A percentile compares a stretch with the other conserved stretches of the same genome.
Evolutionary conservation across 2,113 vertebrate species (phyloP).

Genomic region (Pelmatolapia mariae): DNA sequence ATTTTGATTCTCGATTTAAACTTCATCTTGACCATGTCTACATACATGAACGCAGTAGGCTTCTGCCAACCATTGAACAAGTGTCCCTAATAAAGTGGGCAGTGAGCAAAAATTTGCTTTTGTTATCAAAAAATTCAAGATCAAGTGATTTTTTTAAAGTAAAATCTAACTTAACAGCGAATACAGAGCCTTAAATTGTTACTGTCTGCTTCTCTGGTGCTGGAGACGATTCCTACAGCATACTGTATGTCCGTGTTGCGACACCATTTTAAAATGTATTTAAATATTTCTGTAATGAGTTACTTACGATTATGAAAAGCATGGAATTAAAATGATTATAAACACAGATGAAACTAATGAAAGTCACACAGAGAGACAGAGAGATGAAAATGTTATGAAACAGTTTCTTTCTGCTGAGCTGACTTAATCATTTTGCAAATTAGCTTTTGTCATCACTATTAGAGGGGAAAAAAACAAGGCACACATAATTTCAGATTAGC

Average conservation of each 20-base stretch:
- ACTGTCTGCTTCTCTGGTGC: background rate
- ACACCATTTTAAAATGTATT: background rate
- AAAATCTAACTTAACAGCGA: background rate
- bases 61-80: background rate
- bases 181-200: background rate
- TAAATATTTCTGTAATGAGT: background rate
- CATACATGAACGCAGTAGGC: background rate
- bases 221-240: background rate
- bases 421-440: slow-evolving; percentile 3
- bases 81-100: background rate
- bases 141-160: background rate
- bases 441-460: background rate
- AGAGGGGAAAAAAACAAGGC: background rate
- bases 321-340: background rate
- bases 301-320: background rate
- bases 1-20: background rate
- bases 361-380: background rate
- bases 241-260: background rate
- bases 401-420: background rate
- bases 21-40: background rate
- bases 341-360: background rate
- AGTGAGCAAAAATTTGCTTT: background rate
- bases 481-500: background rate
- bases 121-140: background rate
- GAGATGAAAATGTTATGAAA: background rate